Base-by-base conservation (phyloP, 2,888 invertebrate species). In the Platycheirus albimanus region DNA sequence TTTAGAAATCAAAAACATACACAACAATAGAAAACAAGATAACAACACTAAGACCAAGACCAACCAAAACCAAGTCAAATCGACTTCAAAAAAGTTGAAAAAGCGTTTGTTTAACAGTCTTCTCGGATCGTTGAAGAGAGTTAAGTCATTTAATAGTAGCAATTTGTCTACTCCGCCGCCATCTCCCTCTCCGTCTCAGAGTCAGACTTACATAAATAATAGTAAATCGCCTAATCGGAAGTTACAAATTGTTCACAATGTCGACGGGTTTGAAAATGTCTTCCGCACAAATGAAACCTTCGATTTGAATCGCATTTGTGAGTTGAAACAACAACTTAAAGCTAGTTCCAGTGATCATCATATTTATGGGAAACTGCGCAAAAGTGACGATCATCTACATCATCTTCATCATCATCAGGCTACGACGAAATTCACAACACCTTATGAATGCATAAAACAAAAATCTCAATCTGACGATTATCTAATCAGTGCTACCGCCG, bases 271-370 rank as follows among this genome's bases (percentile, higher is more conserved):
- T 71, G 86, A 88, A 4, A 87, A 89, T 66, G 90, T 90, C 0
- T 90, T 89, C 63, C 88, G 87, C 72, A 90, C 90, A 38, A 89
- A 90, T 69, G 88, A 89, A 51, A 89, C 90, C 3, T 90, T 91
- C 52, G 90, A 90, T 87, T 87, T 90, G 77, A 87, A 87, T 77
- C 87, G 87, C 33, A 90, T 90, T 51, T 89, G 89, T 77, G 88
- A 90, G 72, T 85, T 90, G 13, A 90, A 90, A 84, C 87, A 87
- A 41, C 87, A 87, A 43, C 61, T 83, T 5, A 87, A 87, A 81
- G 86, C 87, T 64, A 89, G 89, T 63, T 86, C 86, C 63, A 90
- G 89, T 74, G 89, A 90, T 56, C 89, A 89, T 85, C 90, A 90
- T 72, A 89, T 90, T 43, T 91, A 90, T 69, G 90, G 90, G 0